Evolutionary conservation across 2,797 vertebrate species (phyloP).

Genomic region (Triplophysa yarkandensis): DNA sequence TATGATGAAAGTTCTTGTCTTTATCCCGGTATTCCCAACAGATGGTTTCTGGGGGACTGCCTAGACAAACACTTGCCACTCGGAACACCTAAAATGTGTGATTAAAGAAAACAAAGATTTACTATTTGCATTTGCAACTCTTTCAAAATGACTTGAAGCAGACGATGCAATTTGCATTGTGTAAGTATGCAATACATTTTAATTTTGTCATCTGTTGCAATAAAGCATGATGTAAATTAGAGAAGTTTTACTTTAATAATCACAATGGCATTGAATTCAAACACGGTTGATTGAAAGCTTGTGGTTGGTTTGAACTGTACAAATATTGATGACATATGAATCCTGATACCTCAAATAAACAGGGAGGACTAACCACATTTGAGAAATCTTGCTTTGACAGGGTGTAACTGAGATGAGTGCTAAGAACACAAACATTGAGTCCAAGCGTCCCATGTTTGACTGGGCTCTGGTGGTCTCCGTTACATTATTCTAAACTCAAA

Average conservation of each 20-base stretch:
- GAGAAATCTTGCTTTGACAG: slow-evolving; percentile 11
- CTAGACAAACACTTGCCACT: slow-evolving; percentile 92
- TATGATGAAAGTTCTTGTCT: slow-evolving; percentile 93
- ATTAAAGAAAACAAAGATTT: slow-evolving; percentile 1
- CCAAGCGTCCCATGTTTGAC: slow-evolving; percentile 64
- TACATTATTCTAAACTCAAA: slow-evolving; percentile 41
- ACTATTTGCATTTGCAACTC: background rate
- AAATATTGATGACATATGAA: slow-evolving; percentile 5
- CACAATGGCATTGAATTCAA: background rate
- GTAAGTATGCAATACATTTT: no score
- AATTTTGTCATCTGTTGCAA: no score
- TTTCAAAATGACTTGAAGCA: no score
- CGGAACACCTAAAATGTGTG: slow-evolving; percentile 83
- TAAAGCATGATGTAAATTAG: no score
- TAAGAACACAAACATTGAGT: slow-evolving; percentile 39
- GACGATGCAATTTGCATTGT: background rate
- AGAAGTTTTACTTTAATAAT: background rate
- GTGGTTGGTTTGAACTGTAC: slow-evolving; percentile 11
- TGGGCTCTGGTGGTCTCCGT: slow-evolving; percentile 60
- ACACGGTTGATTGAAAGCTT: background rate
- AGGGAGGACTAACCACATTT: slow-evolving; percentile 20
- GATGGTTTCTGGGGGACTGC: slow-evolving; percentile 92
- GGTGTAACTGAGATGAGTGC: slow-evolving; percentile 19
- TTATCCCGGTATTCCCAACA: slow-evolving; percentile 97
- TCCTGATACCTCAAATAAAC: slow-evolving; percentile 6